Evolutionary conservation across 2,888 invertebrate genomes (phyloP).

Genomic region (Neelides folsomi): DNA sequence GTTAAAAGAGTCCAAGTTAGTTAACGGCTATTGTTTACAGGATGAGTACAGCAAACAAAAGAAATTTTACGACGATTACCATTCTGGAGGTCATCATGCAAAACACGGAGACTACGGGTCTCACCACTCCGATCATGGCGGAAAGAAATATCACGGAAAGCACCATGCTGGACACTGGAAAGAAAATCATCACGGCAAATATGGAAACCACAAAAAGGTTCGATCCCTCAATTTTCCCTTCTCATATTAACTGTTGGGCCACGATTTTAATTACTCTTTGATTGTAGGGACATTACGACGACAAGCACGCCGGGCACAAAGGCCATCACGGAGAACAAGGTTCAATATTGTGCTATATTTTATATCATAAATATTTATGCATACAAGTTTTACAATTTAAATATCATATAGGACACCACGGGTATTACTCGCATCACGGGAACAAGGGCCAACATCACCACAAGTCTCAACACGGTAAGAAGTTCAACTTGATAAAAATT

Average conservation of each 20-base stretch:
- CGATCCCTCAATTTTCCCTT: not conserved
- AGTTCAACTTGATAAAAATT: not conserved
- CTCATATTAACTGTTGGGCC: no score
- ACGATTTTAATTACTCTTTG: not conserved
- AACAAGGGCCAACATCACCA: conserved; percentile 18
- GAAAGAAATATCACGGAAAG: conserved; percentile 33
- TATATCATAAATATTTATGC: not conserved
- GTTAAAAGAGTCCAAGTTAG: not conserved
- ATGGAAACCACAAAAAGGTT: conserved; percentile 31
- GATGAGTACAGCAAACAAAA: conserved; percentile 33
- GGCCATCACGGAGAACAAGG: conserved; percentile 28
- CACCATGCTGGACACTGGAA: conserved; percentile 33
- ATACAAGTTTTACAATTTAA: not conserved
- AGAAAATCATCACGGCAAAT: conserved; percentile 24
- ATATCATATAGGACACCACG: conserved; percentile 29
- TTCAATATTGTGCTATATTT: not conserved
- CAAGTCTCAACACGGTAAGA: conserved; percentile 1
- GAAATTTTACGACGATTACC: conserved; percentile 33
- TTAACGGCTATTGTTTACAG: conserved; percentile 5
- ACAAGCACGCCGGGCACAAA: conserved; percentile 30
- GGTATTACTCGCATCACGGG: conserved; percentile 28
- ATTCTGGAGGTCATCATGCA: conserved; percentile 31
- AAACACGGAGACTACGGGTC: conserved; percentile 31
- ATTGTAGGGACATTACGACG: conserved; percentile 27
- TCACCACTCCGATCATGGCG: conserved; percentile 30